Evolutionary conservation across 2,797 vertebrate genomes (phyloP), one percentile per base, ranked within the genome.

Genomic region (Cuculus canorus): DNA sequence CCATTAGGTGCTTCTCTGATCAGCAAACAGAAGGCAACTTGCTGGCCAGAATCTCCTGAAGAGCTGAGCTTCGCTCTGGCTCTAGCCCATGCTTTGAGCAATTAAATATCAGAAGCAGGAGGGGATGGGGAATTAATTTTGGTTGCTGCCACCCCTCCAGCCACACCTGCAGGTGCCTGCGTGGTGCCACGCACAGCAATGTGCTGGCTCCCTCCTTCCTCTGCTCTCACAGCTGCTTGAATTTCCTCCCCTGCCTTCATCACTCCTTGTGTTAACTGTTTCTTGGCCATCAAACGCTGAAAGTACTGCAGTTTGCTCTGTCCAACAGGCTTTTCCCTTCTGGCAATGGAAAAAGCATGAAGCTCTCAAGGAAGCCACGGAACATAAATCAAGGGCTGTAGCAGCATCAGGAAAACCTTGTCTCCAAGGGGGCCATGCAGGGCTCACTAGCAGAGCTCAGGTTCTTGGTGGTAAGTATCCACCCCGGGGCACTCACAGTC

Each of bases 61-160:
- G 45, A 92, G 76, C 82, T 66, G 60, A 68, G 64, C 84, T 83
- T 69, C 81, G 68, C 87, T 82, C 79, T 75, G 56, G 56, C 91
- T 87, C 24, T 37, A 48, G 43, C 73, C 64, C 14, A 19, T 0
- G 7, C 83, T 90, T 57, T 14, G 27, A 93, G 77, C 85, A 84
- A 82, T 90, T 95, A 84, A 76, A 60, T 68, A 90, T 4, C 81
- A 88, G 83, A 80, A 86, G 86, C 70, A 89, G 73, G 65, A 95
- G 69, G 48, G 78, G 65, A 72, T 45, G 90, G 70, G 59, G 80
- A 92, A 91, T 92, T 93, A 70, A 88, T 93, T 87, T 56, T 60
- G 53, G 39, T 73, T 75, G 64, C 87, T 91, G 79, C 87, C 79
- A 59, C 85, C 64, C 61, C 72, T 94, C 80, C 13, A 0, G 95